A percentile compares a stretch with the other conserved stretches of the same genome.
Evolutionary conservation across 2,797 vertebrate genomes (phyloP).

Genomic region (Xyrichtys novacula): DNA sequence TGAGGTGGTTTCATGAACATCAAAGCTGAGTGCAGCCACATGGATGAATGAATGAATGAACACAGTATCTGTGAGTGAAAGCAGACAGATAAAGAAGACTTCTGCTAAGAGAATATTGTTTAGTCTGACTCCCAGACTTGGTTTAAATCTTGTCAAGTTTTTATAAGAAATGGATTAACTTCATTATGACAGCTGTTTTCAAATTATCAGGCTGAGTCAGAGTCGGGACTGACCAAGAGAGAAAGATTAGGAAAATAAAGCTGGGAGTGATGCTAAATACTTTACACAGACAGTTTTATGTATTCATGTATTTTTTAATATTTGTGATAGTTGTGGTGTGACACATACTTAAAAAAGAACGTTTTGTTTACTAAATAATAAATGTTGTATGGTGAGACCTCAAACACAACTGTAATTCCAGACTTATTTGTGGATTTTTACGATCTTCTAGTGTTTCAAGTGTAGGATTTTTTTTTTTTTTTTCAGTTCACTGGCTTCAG

Average conservation of each 20-base stretch:
- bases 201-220: too few relatives aligned
- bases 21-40: not conserved
- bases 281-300: too few relatives aligned
- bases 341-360: too few relatives aligned
- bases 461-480: not conserved
- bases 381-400: not conserved
- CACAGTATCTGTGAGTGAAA: slow-evolving; percentile 7
- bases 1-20: not conserved
- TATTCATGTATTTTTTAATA: too few relatives aligned
- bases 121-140: not conserved
- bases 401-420: not conserved
- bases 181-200: slow-evolving; percentile 2
- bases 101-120: too few relatives aligned
- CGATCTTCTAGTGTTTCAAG: not conserved
- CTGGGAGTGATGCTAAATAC: not conserved
- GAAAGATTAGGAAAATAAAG: not conserved
- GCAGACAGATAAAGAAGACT: too few relatives aligned
- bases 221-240: too few relatives aligned
- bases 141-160: not conserved
- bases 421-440: not conserved
- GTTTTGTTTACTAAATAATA: too few relatives aligned
- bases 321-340: too few relatives aligned
- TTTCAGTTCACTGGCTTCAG: not conserved
- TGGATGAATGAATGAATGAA: slow-evolving; percentile 10
- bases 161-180: not conserved